Evolutionary conservation across 2,797 vertebrate species (phyloP).

Genomic region (Enteromius anoplus): DNA sequence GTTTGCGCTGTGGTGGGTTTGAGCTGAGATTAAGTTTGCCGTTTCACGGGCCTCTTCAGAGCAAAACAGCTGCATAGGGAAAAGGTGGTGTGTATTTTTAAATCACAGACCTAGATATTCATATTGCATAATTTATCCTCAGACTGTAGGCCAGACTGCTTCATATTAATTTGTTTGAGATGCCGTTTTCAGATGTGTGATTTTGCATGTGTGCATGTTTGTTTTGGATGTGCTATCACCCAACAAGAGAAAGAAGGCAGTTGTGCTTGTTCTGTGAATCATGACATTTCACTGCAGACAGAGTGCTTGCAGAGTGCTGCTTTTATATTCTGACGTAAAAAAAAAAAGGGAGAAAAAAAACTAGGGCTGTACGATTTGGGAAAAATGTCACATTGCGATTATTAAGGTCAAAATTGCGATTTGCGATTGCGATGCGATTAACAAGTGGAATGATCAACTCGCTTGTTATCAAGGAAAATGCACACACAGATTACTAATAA

Average conservation of each 20-base stretch:
- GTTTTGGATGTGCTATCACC: slow-evolving; percentile 15
- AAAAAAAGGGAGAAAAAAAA: too few species aligned
- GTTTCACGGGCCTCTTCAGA: slow-evolving; percentile 5
- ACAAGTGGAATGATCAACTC: too few species aligned
- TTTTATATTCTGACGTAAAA: background rate
- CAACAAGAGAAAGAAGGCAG: slow-evolving; percentile 11
- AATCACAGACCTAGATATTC: slow-evolving; percentile 56
- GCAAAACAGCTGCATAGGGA: slow-evolving; percentile 26
- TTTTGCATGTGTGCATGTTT: background rate
- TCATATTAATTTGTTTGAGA: slow-evolving; percentile 47
- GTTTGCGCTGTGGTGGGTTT: background rate
- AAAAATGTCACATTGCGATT: too few species aligned
- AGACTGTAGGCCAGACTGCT: slow-evolving; percentile 56
- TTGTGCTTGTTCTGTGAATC: background rate
- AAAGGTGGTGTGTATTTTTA: slow-evolving; percentile 53
- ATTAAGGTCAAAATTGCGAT: too few species aligned
- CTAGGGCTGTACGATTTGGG: too few species aligned
- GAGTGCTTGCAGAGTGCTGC: too few species aligned
- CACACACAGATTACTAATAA: too few species aligned
- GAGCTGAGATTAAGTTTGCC: slow-evolving; percentile 17
- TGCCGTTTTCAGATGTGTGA: slow-evolving; percentile 59
- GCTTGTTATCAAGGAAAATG: too few species aligned
- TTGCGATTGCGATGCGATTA: too few species aligned
- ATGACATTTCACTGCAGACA: background rate
- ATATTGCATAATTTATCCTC: slow-evolving; percentile 67